Conservation (phyloP, 2,797 vertebrate species). For the Xyrichtys novacula region DNA sequence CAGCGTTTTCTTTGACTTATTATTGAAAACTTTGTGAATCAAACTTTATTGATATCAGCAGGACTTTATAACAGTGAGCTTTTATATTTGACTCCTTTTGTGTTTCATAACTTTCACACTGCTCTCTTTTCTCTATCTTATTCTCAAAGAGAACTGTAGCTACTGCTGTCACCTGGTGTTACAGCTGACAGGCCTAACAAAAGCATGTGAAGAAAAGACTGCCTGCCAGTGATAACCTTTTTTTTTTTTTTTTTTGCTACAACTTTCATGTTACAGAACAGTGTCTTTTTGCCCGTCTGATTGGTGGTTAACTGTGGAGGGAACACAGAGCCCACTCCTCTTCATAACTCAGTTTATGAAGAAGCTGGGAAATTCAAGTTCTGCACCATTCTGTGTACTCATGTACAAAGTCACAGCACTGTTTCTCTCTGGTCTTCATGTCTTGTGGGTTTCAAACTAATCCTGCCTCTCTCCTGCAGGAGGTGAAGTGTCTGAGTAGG, state of each 20-base stretch:
- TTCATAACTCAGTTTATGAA: not conserved
- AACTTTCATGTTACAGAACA: not conserved
- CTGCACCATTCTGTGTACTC: too few species aligned
- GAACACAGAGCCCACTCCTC: not conserved
- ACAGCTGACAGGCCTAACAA: slow-evolving; percentile 8
- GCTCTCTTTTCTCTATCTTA: too few species aligned
- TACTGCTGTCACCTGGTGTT: not conserved
- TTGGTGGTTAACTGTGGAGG: not conserved
- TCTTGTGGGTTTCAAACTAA: slow-evolving; percentile 24
- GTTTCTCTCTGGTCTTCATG: slow-evolving; percentile 17
- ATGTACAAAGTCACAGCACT: slow-evolving; percentile 20
- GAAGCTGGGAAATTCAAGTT: not conserved
- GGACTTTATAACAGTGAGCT: too few species aligned
- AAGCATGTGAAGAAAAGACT: slow-evolving; percentile 12
- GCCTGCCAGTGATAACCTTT: slow-evolving; percentile 8
- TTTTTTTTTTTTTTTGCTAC: not conserved
- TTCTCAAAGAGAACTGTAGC: not conserved
- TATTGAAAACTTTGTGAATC: too few species aligned
- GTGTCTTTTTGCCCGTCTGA: not conserved
- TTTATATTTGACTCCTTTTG: too few species aligned
- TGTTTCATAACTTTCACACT: too few species aligned
- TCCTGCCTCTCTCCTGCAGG: slow-evolving; percentile 23
- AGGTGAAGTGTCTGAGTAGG: slow-evolving; percentile 11
- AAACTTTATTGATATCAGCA: too few species aligned
- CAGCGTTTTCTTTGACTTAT: too few species aligned